Evolutionary conservation across 2,888 invertebrate species (phyloP), one percentile per base, ranked within the genome.

Genomic region (Temnothorax rugatulus): DNA sequence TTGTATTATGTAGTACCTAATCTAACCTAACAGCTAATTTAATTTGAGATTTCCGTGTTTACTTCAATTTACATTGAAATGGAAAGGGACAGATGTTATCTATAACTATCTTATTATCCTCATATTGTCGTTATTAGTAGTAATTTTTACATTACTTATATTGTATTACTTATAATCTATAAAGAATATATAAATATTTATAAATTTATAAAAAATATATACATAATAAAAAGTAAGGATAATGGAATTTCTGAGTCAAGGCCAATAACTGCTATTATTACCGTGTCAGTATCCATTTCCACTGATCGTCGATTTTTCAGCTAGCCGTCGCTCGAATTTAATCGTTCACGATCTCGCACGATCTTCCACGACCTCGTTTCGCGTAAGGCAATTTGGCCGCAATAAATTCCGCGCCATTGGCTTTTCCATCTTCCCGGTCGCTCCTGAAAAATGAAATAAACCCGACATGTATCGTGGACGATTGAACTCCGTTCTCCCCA

Each of bases 391-490:
- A 79, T 79, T 79, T 79, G 69, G 34, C 57, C 21, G 69, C 57
- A 57, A 69, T 69, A 57, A 79, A 79, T 79, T 79, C 47, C 69
- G 47, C 79, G 21, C 79, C 79, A 57, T 69, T 69, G 57, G 59
- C 68, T 79, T 68, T 79, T 13, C 44, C 34, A 69, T 79, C 68
- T 57, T 57, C 15, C 34, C 11, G 29, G 47, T 15, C 64, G 44
- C 21, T 44, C 15, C 44, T 34, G 50, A 79, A 68, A 57, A 79
- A 68, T 57, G 29, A 47, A 25, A 52, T 57, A 44, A 68, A 44
- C 34, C 15, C 29, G 29, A 50, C 29, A 54, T 64, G 52, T 38
- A 76, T 68, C 57, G 44, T 44, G 54, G 41, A 29, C 44, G 54
- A 77, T 68, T 54, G 21, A 79, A 69, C 59, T 69, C 21, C 13